Conservation (phyloP, 2,888 invertebrate species). For the Junonia oenone region DNA sequence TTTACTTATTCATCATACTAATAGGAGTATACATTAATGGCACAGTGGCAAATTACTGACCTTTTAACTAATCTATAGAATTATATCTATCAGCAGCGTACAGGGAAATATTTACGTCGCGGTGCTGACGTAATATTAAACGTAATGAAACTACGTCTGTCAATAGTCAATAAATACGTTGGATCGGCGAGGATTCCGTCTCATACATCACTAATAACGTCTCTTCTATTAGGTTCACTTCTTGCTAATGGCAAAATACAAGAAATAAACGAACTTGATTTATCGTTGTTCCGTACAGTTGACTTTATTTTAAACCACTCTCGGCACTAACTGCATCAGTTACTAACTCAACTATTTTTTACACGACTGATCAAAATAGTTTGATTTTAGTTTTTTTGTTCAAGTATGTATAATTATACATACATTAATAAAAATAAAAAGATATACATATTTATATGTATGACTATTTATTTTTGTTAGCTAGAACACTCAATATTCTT, state of each 20-base stretch:
- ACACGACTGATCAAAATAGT: too few species aligned
- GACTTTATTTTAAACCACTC: background rate
- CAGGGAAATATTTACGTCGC: slow-evolving; percentile 1
- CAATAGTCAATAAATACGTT: slow-evolving; percentile 23
- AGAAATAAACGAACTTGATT: slow-evolving; percentile 18
- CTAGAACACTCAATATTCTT: too few species aligned
- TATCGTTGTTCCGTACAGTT: slow-evolving; percentile 7
- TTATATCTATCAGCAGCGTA: background rate
- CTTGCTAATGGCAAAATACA: slow-evolving; percentile 15
- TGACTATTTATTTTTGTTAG: too few species aligned
- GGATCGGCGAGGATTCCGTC: slow-evolving; percentile 11
- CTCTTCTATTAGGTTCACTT: slow-evolving; percentile 12
- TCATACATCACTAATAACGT: slow-evolving; percentile 18
- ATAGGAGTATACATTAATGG: too few species aligned
- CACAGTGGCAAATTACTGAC: background rate
- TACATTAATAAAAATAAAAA: too few species aligned
- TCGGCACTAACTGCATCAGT: background rate
- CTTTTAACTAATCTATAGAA: background rate
- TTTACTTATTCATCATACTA: too few species aligned
- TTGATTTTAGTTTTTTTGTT: too few species aligned
- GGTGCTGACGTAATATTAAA: slow-evolving; percentile 10
- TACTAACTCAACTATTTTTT: background rate
- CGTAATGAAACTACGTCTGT: slow-evolving; percentile 2
- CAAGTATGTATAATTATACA: too few species aligned
- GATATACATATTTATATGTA: too few species aligned